Conservation (phyloP, 2,888 invertebrate species). For the Eumacrocentrus americanus region DNA sequence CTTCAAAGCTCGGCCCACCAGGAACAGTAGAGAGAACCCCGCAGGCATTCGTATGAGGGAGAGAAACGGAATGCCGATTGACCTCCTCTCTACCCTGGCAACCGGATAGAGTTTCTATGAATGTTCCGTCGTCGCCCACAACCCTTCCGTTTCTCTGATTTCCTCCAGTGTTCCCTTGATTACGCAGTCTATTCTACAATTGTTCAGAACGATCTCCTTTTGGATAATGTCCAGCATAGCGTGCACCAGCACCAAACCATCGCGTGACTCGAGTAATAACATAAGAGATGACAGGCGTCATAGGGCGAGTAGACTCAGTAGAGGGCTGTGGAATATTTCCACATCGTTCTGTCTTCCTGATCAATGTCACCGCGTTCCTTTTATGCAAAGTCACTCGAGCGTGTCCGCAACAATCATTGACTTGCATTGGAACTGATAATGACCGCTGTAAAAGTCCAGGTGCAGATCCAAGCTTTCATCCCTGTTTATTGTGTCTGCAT, state of each 20-base stretch:
- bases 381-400: conserved; percentile 55
- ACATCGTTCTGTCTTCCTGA: conserved; percentile 51
- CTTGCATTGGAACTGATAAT: too few relatives aligned
- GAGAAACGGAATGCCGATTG: conserved; percentile 54
- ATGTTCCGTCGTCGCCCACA: conserved; percentile 58
- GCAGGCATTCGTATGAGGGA: conserved; percentile 38
- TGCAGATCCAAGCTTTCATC: too few relatives aligned
- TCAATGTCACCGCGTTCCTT: conserved; percentile 58
- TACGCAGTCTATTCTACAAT: too few relatives aligned
- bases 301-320: too few relatives aligned
- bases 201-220: too few relatives aligned
- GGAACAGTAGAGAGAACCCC: conserved; percentile 22
- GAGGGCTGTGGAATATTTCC: conserved; percentile 31
- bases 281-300: too few relatives aligned
- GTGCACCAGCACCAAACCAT: too few relatives aligned
- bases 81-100: conserved; percentile 49
- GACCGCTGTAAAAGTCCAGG: too few relatives aligned
- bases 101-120: conserved; percentile 60
- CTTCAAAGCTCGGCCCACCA: conserved; percentile 24
- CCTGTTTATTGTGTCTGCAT: too few relatives aligned
- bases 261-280: too few relatives aligned
- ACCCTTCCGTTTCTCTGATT: conserved; percentile 36
- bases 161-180: neutral
- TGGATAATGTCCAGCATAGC: too few relatives aligned
- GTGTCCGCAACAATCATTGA: conserved; percentile 32